Base-by-base conservation (phyloP, 2,797 vertebrate genomes). In the Pseudomugil tenellus region DNA sequence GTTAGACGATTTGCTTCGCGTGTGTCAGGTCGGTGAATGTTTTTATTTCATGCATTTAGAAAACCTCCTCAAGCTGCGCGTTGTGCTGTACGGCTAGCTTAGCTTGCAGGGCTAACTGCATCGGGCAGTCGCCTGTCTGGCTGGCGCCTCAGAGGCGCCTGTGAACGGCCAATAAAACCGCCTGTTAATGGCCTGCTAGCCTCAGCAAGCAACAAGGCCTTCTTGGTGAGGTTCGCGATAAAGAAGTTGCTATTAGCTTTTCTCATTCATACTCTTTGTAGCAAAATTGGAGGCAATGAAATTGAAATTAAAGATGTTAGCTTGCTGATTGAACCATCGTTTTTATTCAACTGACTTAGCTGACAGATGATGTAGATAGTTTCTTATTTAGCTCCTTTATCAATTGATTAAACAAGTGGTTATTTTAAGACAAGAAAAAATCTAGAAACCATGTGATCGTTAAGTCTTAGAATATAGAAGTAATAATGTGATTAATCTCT, bases 91-190 rank as follows among this genome's bases (percentile, higher is more conserved):
- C 31, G 8, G 80, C 11, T 85, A 83, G 77, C 70, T 64, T 85
- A 82, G 86, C 84, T 68, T 23, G 53, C 62, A 1, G 21, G 41
- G 86, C 89, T 89, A 87, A 57, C 84, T 32, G 66, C 60, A 55
- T n/a, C 81, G 53, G 76, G 71, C 62, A 79, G 76, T 67, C 63
- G 80, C 34, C 83, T 52, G 83, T 23, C 78, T 65, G 78, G 14
- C 81, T 90, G 90, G 87, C 89, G 89, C 89, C 91, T 70, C 55
- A 0, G 66, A 81, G 90, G 65, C 90, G 87, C 64, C 81, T 72
- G 46, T 51, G 35, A 32, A 8, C 70, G 72, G 79, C 59, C 68
- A 79, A 59, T 77, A 79, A 83, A 83, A 35, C 57, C 31, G 61
- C 74, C 70, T 54, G 76, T 80, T 75, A 70, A 58, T 63, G 84